Conservation (phyloP, 2,888 invertebrate species). For the Mantis religiosa region DNA sequence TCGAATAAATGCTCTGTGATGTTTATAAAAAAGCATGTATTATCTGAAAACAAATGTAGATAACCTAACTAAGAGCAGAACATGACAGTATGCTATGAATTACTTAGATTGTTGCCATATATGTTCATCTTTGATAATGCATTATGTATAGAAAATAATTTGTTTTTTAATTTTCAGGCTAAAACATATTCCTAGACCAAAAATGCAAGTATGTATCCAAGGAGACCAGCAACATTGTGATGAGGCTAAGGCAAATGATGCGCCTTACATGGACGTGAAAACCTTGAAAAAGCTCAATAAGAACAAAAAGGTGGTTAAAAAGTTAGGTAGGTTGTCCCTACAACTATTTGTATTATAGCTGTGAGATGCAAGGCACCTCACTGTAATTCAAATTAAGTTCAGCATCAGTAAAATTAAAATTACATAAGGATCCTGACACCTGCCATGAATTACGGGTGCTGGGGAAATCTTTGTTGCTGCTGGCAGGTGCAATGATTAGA, state of each 20-base stretch:
- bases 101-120: too few relatives aligned
- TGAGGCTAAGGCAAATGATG: slow-evolving; percentile 85
- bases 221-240: slow-evolving; percentile 99
- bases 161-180: slow-evolving; percentile 60
- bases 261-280: slow-evolving; percentile 98
- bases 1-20: slow-evolving; percentile 39
- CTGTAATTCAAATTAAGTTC: too few relatives aligned
- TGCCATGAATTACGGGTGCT: too few relatives aligned
- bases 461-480: too few relatives aligned
- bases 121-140: slow-evolving; percentile 22
- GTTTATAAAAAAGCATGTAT: slow-evolving; percentile 50
- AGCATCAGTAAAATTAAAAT: too few relatives aligned
- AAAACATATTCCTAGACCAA: slow-evolving; percentile 96
- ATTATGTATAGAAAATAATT: not conserved
- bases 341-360: too few relatives aligned
- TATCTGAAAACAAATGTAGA: slow-evolving; percentile 47
- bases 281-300: slow-evolving; percentile 98
- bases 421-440: too few relatives aligned
- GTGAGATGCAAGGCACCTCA: too few relatives aligned
- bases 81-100: not conserved
- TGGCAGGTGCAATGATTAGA: too few relatives aligned
- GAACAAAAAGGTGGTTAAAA: slow-evolving; percentile 99
- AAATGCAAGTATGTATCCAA: slow-evolving; percentile 97
- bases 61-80: slow-evolving; percentile 36
- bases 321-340: slow-evolving; percentile 68